These are phyloP conservation scores for Parascotia fuliginaria DNA, from an alignment of 2,888 invertebrate genomes.

Conservation along the genomic window DNA sequence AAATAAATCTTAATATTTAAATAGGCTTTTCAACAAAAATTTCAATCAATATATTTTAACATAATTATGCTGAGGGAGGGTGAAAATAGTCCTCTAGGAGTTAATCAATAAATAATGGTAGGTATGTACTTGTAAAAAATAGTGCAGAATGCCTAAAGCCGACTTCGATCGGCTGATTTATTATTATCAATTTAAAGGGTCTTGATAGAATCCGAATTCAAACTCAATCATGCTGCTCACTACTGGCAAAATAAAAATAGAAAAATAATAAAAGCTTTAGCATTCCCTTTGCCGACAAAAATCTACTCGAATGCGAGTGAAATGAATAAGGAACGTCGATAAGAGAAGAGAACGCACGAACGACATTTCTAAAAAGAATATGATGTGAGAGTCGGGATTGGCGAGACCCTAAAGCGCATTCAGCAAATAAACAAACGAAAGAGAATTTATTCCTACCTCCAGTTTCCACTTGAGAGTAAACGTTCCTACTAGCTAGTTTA, in stretches of 20 bases:
- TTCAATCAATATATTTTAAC: no score
- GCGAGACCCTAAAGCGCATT: constrained; percentile 20
- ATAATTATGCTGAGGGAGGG: no score
- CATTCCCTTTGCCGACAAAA: not conserved
- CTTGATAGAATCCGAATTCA: no score
- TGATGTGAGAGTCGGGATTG: not conserved
- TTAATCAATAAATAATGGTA: no score
- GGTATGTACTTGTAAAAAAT: no score
- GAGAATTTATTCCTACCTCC: constrained; percentile 38
- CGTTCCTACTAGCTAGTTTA: constrained; percentile 25
- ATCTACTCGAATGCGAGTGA: not conserved
- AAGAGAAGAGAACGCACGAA: not conserved
- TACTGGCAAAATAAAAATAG: not conserved
- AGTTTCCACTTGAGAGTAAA: constrained; percentile 34
- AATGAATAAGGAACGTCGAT: constrained; percentile 1
- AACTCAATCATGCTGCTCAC: not conserved
- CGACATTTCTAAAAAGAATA: constrained; percentile 1
- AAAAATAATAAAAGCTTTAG: not conserved
- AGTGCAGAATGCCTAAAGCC: no score
- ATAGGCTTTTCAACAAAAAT: no score
- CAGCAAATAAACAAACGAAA: constrained; percentile 32
- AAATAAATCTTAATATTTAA: constrained; percentile 11
- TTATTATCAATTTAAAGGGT: no score
- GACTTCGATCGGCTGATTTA: no score
- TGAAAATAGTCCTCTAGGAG: no score